Evolutionary conservation across 2,113 vertebrate species (phyloP), one percentile per base, ranked within the genome.

Genomic region (Pangasianodon gigas): DNA sequence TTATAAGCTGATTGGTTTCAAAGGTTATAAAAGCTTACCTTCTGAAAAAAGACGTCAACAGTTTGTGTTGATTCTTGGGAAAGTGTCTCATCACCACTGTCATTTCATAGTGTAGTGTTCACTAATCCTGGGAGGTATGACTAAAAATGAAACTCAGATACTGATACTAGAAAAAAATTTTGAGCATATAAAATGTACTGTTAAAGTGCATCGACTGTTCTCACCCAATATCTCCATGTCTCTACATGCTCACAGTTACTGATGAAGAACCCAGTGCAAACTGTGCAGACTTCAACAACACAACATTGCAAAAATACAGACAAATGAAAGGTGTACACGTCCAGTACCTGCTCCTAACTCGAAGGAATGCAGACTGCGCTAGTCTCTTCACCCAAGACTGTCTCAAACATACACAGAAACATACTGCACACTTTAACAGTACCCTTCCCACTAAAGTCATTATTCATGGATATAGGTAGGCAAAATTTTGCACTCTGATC

Each of bases 391-490:
- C 85, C 87, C 91, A 91, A 89, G 93, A 94, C 9, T 93, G 93
- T 16, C 93, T 94, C 0, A 87, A 90, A 48, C 92, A 90, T 48
- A 92, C 96, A 26, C 91, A 92, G 81, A 88, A 89, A 18, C 93
- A 93, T n/a, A 92, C 92, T 9, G 92, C 94, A 69, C 87, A 93
- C 91, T 99, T 99, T 95, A 97, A 97, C 87, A 91, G 89, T 87
- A 96, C 93, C 46, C 94, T 92, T 62, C 96, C 95, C 51, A 98
- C 97, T 62, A 99, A 98, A 92, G 94, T 99, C 89, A 95, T 99
- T 90, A 94, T 99, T 92, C 98, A 99, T 86, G 98, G 98, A n/a
- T 99, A 97, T 96, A 98, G 98, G 98, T 98, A 86, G 95, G 94
- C 26, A 54, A 16, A 21, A 75, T 44, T 69, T 46, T 87, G 41